Evolutionary conservation across 1,140 invertebrate genomes (phyloP), one percentile per base, ranked within the genome.

Genomic region (Halictus rubicundus): DNA sequence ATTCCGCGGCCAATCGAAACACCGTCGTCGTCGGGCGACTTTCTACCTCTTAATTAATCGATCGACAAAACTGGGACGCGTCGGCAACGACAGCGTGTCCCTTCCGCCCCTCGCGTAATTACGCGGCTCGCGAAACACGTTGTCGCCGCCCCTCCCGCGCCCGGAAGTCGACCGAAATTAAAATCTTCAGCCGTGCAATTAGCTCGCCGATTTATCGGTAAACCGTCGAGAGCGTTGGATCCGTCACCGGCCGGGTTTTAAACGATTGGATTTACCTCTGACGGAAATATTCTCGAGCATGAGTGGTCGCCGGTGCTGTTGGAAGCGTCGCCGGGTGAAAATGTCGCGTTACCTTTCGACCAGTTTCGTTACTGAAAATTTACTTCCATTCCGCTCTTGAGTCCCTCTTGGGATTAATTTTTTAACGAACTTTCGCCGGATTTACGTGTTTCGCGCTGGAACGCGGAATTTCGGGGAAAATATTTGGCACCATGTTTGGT

Each of bases 41-140:
- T 61, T 61, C 14, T 6, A 6, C 27, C 60, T 19, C 60, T 61
- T 61, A 61, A 61, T 61, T 61, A 61, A 61, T 61, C 60, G 25
- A 61, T 61, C 60, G 60, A 32, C 60, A 27, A 61, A 61, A 61
- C 60, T 61, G 27, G 25, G 14, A 61, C 60, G 27, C 27, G 19
- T 61, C 60, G 60, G 60, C 16, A 21, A 19, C 60, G 25, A 32
- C 27, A 61, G 60, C 25, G 25, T 61, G 25, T 61, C 60, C 27
- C 5, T 32, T 61, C 10, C 16, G 27, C 25, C 49, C 16, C 49
- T 9, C 23, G 25, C 27, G 60, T 61, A 61, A 61, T 61, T 61
- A 27, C 25, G 25, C 60, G 7, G 25, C 60, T 16, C 16, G 14
- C 60, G 25, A 32, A 27, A 32, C 60, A 61, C 60, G 60, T 32